Conservation (phyloP, 2,888 invertebrate species). For the Erebia palarica region DNA sequence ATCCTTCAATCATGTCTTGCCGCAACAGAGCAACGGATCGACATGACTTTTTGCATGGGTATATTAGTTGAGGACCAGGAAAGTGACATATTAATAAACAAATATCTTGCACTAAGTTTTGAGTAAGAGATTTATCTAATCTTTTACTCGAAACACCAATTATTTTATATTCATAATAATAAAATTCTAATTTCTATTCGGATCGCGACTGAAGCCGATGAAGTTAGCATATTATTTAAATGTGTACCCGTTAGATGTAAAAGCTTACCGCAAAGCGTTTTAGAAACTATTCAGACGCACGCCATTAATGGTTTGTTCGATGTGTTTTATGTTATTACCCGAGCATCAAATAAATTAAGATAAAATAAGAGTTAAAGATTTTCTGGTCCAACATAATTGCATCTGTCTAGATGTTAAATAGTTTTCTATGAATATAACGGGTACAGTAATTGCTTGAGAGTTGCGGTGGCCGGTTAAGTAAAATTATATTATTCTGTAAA, state of each 20-base stretch:
- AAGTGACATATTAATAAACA: no score
- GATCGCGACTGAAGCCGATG: background rate
- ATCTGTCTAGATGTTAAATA: no score
- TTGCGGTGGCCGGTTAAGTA: slow-evolving; percentile 2
- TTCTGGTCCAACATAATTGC: background rate
- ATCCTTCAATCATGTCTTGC: no score
- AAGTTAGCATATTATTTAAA: background rate
- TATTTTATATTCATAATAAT: no score
- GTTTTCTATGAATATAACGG: slow-evolving; percentile 7
- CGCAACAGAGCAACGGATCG: no score
- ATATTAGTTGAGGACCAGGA: no score
- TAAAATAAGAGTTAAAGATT: background rate
- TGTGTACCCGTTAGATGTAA: background rate
- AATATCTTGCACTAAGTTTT: no score
- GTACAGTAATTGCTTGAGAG: background rate
- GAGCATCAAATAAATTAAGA: background rate
- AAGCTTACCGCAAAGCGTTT: slow-evolving; percentile 6
- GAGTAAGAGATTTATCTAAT: no score
- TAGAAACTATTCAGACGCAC: background rate
- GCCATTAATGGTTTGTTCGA: background rate
- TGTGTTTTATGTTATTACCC: background rate
- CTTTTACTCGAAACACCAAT: background rate
- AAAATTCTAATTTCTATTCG: no score
- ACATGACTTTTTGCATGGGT: no score
- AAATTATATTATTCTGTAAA: background rate